These are phyloP conservation scores for Turnix velox DNA, from an alignment of 2,113 vertebrate genomes.

Conservation along the genomic window DNA sequence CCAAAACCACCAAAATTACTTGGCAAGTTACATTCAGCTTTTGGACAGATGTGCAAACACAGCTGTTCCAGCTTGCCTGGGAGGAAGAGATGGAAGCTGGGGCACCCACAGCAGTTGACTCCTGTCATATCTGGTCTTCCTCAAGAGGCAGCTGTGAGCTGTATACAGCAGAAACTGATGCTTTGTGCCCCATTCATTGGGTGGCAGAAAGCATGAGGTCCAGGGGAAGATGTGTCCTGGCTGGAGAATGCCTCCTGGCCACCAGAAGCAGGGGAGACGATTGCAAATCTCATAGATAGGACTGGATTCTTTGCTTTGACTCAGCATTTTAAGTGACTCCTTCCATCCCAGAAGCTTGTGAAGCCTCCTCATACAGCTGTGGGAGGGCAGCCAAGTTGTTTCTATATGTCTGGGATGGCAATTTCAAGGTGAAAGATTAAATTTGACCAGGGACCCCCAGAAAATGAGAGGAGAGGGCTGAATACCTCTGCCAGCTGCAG, in stretches of 20 bases:
- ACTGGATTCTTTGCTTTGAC: neutral
- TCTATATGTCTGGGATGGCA: neutral
- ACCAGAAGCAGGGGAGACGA: neutral
- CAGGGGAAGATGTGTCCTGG: neutral
- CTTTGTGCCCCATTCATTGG: accelerated
- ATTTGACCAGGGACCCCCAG: neutral
- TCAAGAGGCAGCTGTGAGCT: neutral
- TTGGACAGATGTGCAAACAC: neutral
- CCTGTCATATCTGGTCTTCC: neutral
- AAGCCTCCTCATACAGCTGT: neutral
- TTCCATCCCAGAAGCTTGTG: neutral
- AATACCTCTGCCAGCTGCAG: neutral
- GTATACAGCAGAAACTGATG: accelerated
- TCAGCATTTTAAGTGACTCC: neutral
- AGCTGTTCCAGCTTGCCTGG: neutral
- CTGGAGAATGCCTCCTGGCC: neutral
- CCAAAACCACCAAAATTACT: neutral
- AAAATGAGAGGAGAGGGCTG: neutral
- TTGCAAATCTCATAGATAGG: neutral
- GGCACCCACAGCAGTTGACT: neutral
- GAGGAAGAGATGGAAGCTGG: neutral
- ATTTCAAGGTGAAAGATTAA: neutral
- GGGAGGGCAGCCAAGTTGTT: neutral
- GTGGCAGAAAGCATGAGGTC: accelerated
- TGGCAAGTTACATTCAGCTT: neutral